Base-by-base conservation (phyloP, 2,888 invertebrate genomes). In the Cataglyphis rosenhaueri region DNA sequence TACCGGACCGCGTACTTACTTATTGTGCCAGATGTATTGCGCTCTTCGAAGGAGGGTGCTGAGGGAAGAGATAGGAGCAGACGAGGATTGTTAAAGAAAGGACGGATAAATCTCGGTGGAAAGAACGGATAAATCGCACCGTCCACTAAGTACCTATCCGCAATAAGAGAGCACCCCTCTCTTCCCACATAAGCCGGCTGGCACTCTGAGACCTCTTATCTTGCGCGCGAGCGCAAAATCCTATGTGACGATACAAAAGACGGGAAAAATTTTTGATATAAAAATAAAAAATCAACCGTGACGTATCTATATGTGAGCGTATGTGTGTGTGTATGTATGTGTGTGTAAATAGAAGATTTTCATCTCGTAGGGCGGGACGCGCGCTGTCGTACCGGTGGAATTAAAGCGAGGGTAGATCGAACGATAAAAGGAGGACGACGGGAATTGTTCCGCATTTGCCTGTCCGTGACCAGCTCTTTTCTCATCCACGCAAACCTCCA, bases 51-150 rank as follows among this genome's bases (percentile, higher is more conserved):
- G 62, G 61, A 71, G 44, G 62, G 79, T n/a, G 52, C 8, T 75
- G 76, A 38, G 35, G 9, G 44, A 21, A 62, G 35, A 48, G 65
- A 71, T 52, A 35, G 29, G 32, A 38, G 12, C n/a, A 29, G 41
- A 44, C 18, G 61, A 48, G 10, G 66, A 35, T 74, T 65, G 61
- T 57, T 18, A 35, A 21, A 71, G 65, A 64, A 57, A 71, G 66
- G 32, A 15, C 21, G 76, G 83, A 73, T 88, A 88, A 81, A 86
- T 86, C 84, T 82, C 35, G 18, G 25, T 15, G 21, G 68, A 57
- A 76, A 84, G 84, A 64, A n/a, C 55, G 86, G 82, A 86, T 86
- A 87, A 88, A 85, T 87, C 75, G 81, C 38, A 64, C 32, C 76
- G 76, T 82, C 76, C 84, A 57, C 76, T 71, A 65, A 74, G 76